Base-by-base conservation (phyloP, 1,140 invertebrate genomes). In the Drosophila setifemur region DNA sequence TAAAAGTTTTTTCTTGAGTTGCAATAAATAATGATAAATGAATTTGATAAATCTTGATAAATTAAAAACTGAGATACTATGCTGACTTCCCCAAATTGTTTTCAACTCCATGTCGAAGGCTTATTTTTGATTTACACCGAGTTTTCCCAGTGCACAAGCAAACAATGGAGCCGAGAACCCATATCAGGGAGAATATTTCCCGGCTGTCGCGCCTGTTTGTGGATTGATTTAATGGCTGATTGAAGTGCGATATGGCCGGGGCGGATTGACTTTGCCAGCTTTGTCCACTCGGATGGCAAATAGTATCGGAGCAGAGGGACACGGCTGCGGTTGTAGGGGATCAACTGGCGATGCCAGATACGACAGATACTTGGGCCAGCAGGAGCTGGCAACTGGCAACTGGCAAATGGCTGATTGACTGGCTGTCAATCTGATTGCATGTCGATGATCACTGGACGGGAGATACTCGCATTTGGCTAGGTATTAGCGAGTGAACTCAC, bases 161-260 rank as follows among this genome's bases (percentile, higher is more conserved):
- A 39, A 39, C 33, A 12, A 50, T 23, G 11, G 4, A n/a, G 12
- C 4, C 35, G 18, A 26, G 26, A 26, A 11, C 12, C 26, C 39
- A 45, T 61, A 69, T 52, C 45, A 48, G 43, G 23, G n/a, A 48
- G 57, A 57, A 47, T 54, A 37, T 48, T 68, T 60, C 25, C 33
- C 48, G 40, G 60, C 57, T 75, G 48, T 69, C 53, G 40, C 21
- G 43, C 45, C 53, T 55, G 69, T 73, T 69, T 58, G 71, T 44
- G 54, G 60, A 54, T 60, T 64, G 42, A 55, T 68, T 82, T 73
- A 67, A 61, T 43, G 47, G 58, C 60, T 63, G 61, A 66, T 66
- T 64, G 58, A 64, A 66, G 58, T 49, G 43, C 58, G 61, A 55
- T 35, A 55, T 18, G 52, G n/a, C 42, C 9, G 12, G 26, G 39